A percentile compares a stretch with the other conserved stretches of the same genome.
phyloP scores from a whole-genome alignment of 35 echinoderm and acorn worm genomes.

The Anneissia japonica region DNA sequence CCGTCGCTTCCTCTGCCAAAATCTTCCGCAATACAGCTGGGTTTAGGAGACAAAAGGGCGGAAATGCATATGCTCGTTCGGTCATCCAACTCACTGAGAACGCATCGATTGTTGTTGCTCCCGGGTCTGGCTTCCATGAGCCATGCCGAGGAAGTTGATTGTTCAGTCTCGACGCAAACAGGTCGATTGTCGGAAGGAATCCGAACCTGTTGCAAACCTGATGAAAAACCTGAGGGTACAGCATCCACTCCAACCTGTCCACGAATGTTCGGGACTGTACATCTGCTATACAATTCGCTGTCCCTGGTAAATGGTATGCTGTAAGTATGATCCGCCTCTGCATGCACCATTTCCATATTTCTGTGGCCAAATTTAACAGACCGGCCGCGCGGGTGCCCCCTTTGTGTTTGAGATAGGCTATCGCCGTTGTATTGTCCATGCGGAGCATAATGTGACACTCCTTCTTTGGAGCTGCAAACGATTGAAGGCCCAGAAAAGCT shows the following conservation, averaged over 20 bases:
- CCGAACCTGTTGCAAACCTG: background rate
- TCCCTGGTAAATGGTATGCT: slow-evolving; percentile 11
- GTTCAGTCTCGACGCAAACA: slow-evolving; percentile 14
- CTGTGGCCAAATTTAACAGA: background rate
- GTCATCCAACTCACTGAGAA: background rate
- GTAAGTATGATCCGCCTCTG: slow-evolving; percentile 20
- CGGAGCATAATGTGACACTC: slow-evolving; percentile 10
- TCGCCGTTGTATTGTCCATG: slow-evolving; percentile 40
- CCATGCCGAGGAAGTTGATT: background rate
- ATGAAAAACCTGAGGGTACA: slow-evolving; percentile 6
- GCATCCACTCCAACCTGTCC: background rate
- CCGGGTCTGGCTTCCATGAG: slow-evolving; percentile 3
- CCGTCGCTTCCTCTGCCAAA: background rate
- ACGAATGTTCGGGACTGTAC: background rate
- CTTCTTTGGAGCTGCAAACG: background rate
- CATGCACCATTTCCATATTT: slow-evolving; percentile 44
- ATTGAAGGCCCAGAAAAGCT: background rate
- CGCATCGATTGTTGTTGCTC: background rate
- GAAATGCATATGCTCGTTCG: background rate
- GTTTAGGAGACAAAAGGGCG: background rate
- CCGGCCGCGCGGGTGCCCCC: slow-evolving; percentile 10
- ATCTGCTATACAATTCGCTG: background rate
- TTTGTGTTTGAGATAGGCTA: slow-evolving; percentile 30
- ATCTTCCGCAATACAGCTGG: background rate
- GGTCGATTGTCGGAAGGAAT: background rate